phyloP scores from a whole-genome alignment of 2,113 vertebrate genomes.

The Poeciliopsis occidentalis region DNA sequence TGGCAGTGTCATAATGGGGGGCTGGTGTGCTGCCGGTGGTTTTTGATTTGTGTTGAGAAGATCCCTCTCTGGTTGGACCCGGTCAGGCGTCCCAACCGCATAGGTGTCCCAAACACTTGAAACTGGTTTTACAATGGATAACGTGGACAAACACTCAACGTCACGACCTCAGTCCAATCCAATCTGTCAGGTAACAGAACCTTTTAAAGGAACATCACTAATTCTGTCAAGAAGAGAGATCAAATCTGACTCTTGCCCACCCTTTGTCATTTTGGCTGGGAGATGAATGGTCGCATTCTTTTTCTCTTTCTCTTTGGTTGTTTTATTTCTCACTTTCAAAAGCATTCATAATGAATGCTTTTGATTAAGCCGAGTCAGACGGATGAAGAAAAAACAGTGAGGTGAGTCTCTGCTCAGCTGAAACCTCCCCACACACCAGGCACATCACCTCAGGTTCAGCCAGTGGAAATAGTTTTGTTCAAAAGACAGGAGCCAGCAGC shows the following conservation, averaged over 20 bases:
- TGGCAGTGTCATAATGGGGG: not conserved
- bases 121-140: not conserved
- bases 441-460: not conserved
- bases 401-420: not conserved
- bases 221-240: not conserved
- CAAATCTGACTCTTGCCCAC: not conserved
- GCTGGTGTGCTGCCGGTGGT: not conserved
- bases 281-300: slow-evolving; percentile 53
- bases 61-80: too few species aligned
- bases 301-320: slow-evolving; percentile 14
- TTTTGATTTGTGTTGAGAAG: not conserved
- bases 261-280: not conserved
- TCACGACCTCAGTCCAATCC: too few species aligned
- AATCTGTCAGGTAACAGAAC: not conserved
- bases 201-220: not conserved
- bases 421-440: not conserved
- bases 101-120: not conserved
- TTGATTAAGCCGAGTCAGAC: slow-evolving; percentile 17
- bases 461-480: slow-evolving; percentile 18
- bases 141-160: too few species aligned
- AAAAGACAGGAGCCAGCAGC: slow-evolving; percentile 20
- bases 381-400: not conserved
- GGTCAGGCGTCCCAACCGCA: too few species aligned
- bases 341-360: slow-evolving; percentile 28
- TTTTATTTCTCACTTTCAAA: slow-evolving; percentile 44